phyloP scores from a whole-genome alignment of 2,888 invertebrate species.

The Lissocephala sabroskyi region DNA sequence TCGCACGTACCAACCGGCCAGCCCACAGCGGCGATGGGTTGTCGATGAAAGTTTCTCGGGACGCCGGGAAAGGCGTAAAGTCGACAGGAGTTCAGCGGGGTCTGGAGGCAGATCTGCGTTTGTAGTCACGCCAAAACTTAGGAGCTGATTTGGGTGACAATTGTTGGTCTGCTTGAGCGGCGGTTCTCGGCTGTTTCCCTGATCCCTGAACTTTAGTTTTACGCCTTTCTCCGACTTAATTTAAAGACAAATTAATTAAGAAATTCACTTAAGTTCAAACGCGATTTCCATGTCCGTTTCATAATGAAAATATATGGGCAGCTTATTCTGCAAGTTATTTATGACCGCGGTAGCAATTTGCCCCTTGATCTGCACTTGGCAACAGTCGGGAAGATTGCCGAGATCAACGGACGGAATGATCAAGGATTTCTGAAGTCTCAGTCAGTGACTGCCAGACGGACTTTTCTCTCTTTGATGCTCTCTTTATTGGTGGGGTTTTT shows the following conservation, averaged over 20 bases:
- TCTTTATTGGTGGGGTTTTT: not conserved
- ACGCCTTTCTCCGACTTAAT: too few relatives aligned
- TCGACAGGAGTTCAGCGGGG: too few relatives aligned
- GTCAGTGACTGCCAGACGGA: not conserved
- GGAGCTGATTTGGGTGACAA: too few relatives aligned
- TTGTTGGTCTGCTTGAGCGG: conserved; percentile 26
- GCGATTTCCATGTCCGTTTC: conserved; percentile 72
- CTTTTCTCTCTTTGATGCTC: conserved; percentile 1
- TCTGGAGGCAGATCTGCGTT: conserved; percentile 8
- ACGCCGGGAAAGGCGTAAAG: too few relatives aligned
- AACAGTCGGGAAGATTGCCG: conserved; percentile 12
- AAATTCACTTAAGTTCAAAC: conserved; percentile 73
- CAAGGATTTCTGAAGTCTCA: conserved; percentile 42
- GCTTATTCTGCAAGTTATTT: conserved; percentile 72
- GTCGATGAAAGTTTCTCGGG: not conserved
- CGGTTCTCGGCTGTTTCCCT: conserved; percentile 34
- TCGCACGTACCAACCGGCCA: conserved; percentile 64
- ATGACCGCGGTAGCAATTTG: conserved; percentile 38
- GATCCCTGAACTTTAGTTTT: too few relatives aligned
- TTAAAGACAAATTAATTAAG: conserved; percentile 71
- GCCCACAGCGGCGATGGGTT: not conserved
- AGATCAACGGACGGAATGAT: conserved; percentile 58
- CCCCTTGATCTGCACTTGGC: conserved; percentile 16
- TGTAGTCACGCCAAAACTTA: not conserved
- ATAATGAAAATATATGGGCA: conserved; percentile 73